Evolutionary conservation across 1,140 invertebrate genomes (phyloP), one percentile per base, ranked within the genome.

Genomic region (Anastrepha obliqua): DNA sequence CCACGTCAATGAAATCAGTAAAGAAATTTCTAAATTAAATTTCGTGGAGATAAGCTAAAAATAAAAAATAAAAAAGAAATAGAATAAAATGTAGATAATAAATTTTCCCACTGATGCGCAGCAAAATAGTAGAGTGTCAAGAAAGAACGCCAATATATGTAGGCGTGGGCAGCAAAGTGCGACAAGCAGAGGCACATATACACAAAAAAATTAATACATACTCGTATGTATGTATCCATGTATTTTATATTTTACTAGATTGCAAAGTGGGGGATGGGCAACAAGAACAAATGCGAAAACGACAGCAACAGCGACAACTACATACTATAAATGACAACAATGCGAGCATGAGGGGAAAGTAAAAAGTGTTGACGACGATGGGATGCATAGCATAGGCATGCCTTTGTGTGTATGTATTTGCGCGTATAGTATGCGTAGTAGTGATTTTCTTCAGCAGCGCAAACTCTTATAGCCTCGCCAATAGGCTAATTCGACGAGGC

Each of bases 11-110:
- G 9, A 81, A 81, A 81, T 81, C 44, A 81, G 74, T 55, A 51
- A 20, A 81, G 74, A 81, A 11, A 81, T 81, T 81, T 81, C 44
- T 81, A 81, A 81, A 81, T 81, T 81, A 58, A 81, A 81, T 81
- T 81, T 58, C 47, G 47, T 17, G 11, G 47, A 81, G 74, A 81
- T 81, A 51, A 55, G 74, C 74, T 29, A 81, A 81, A 13, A 81
- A 81, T 6, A 11, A 29, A 13, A 70, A 44, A 42, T 13, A 15
- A 13, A 70, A 44, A 44, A 42, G 44, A 20, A 29, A 55, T 81
- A 81, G 5, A 74, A 74, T 44, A 58, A 81, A 81, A 81, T 55
- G 47, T 55, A 9, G 20, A 58, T 58, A 81, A 81, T 55, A 81
- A 81, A 81, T 81, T 81, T 81, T 81, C 47, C 47, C 9, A 55